These are phyloP conservation scores for Gymnoscopelus braueri DNA, from an alignment of 2,797 vertebrate species.

Conservation along the genomic window DNA sequence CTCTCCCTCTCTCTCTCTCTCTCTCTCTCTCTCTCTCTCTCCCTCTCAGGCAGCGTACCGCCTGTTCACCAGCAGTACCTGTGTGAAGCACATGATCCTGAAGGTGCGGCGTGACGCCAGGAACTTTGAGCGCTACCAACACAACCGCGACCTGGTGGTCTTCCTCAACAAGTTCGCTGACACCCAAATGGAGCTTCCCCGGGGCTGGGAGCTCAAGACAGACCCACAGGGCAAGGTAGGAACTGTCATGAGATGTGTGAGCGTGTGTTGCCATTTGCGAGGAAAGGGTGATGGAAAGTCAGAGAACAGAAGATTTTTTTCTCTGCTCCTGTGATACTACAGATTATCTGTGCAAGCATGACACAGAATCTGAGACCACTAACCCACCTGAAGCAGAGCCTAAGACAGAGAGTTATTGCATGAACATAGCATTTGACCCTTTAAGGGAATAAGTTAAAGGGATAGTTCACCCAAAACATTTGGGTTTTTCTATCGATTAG, in stretches of 20 bases:
- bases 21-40: neutral
- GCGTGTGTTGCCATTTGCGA: no score
- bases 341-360: no score
- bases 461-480: no score
- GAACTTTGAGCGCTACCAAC: constrained; percentile 98
- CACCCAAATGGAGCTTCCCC: constrained; percentile 90
- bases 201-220: constrained; percentile 98
- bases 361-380: no score
- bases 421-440: no score
- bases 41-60: constrained; percentile 90
- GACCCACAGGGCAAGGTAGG: constrained; percentile 96
- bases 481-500: no score
- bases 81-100: constrained; percentile 97
- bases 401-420: no score
- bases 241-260: neutral
- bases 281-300: no score
- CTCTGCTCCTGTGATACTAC: no score
- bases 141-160: constrained; percentile 95
- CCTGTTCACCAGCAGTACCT: constrained; percentile 96
- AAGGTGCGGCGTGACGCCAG: constrained; percentile 96
- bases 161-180: constrained; percentile 98
- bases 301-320: no score
- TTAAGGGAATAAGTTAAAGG: no score
- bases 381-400: no score
- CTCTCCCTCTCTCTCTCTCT: neutral